Conservation (phyloP, 2,113 vertebrate genomes). For the Xiphias gladius region DNA sequence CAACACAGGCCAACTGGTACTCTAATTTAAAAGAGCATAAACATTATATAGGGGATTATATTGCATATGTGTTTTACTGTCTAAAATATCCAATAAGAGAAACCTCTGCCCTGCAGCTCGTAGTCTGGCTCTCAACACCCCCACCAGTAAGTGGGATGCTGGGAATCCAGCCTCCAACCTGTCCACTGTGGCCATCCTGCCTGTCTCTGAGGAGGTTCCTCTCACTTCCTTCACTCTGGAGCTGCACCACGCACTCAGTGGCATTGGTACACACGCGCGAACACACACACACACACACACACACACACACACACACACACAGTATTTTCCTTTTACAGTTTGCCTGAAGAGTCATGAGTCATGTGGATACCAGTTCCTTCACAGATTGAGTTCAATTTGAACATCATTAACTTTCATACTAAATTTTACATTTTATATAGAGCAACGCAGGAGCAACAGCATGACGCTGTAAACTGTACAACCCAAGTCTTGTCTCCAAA, state of each 20-base stretch:
- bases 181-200: slow-evolving; percentile 92
- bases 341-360: no score
- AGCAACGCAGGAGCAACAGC: no score
- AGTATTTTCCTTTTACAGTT: no score
- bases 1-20: background rate
- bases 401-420: no score
- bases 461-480: no score
- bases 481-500: no score
- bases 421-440: no score
- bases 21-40: background rate
- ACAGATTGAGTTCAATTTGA: no score
- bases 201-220: slow-evolving; percentile 93
- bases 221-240: slow-evolving; percentile 93
- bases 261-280: slow-evolving; percentile 86
- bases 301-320: background rate
- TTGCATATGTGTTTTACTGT: background rate
- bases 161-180: slow-evolving; percentile 92
- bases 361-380: no score
- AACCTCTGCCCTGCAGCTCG: slow-evolving; percentile 79
- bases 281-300: slow-evolving; percentile 10
- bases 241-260: slow-evolving; percentile 91
- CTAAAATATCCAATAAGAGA: slow-evolving; percentile 4
- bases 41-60: background rate
- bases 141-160: slow-evolving; percentile 90
- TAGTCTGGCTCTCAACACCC: slow-evolving; percentile 84